Evolutionary conservation across 2,797 vertebrate species (phyloP).

Genomic region (Cirrhinus mrigala): DNA sequence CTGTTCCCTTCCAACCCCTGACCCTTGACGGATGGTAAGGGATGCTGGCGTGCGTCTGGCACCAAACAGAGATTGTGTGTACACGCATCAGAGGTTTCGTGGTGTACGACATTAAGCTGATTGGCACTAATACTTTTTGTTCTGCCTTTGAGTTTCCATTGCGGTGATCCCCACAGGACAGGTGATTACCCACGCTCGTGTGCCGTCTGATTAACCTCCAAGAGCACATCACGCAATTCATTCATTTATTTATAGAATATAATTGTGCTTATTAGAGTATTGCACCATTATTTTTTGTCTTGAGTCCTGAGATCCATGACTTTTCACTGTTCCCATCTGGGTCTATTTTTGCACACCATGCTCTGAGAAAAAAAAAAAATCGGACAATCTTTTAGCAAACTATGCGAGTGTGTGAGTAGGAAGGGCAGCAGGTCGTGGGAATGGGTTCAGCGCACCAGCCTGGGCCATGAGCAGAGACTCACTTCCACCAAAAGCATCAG

Average conservation of each 20-base stretch:
- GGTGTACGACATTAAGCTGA: conserved; percentile 63
- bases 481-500: conserved; percentile 69
- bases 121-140: conserved; percentile 48
- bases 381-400: conserved; percentile 12
- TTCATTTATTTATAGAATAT: neutral
- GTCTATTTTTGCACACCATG: conserved; percentile 47
- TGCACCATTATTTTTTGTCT: neutral
- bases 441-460: conserved; percentile 65
- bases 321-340: conserved; percentile 55
- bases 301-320: conserved; percentile 34
- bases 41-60: conserved; percentile 19
- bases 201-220: conserved; percentile 17
- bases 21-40: conserved; percentile 1
- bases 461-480: conserved; percentile 62
- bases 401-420: conserved; percentile 59
- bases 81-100: conserved; percentile 14
- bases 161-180: conserved; percentile 23
- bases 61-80: conserved; percentile 2
- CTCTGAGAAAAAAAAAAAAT: conserved; percentile 33
- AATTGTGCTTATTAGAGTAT: neutral
- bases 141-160: conserved; percentile 53
- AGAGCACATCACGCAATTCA: neutral
- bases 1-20: conserved; percentile 1
- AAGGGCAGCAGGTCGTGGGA: conserved; percentile 82
- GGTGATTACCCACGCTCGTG: conserved; percentile 15